phyloP scores from a whole-genome alignment of 2,113 vertebrate genomes.

The Calyptommatus sinebrachiatus region DNA sequence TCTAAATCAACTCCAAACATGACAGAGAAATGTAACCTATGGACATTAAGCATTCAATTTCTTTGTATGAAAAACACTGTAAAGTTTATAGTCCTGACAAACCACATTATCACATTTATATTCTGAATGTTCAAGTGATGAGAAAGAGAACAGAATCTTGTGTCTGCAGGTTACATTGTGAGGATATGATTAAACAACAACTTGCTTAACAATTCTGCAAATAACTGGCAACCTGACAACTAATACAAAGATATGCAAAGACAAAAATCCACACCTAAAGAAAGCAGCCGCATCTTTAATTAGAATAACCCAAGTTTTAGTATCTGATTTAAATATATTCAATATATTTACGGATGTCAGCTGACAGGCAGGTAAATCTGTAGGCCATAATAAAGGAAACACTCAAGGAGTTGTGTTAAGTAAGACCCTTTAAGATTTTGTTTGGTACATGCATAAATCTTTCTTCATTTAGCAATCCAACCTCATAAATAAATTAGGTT shows the following conservation, averaged over 20 bases:
- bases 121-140: slow-evolving; percentile 14
- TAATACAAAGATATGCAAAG: background rate
- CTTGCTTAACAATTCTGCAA: slow-evolving; percentile 10
- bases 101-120: slow-evolving; percentile 21
- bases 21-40: background rate
- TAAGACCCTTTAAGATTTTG: background rate
- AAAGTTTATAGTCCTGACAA: slow-evolving; percentile 36
- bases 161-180: slow-evolving; percentile 21
- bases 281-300: slow-evolving; percentile 1
- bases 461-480: background rate
- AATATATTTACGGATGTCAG: slow-evolving; percentile 3
- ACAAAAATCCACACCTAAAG: slow-evolving; percentile 5
- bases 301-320: slow-evolving; percentile 9
- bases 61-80: slow-evolving; percentile 15
- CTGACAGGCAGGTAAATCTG: background rate
- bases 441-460: background rate
- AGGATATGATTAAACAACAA: slow-evolving; percentile 28
- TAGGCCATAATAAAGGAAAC: no score
- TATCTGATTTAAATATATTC: slow-evolving; percentile 22
- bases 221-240: slow-evolving; percentile 23
- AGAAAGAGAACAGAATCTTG: slow-evolving; percentile 28
- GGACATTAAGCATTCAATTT: background rate
- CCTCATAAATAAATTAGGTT: background rate
- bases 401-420: background rate
- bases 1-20: slow-evolving; percentile 25